These are phyloP conservation scores for Leguminivora glycinivorella DNA, from an alignment of 1,140 invertebrate genomes.

Conservation along the genomic window DNA sequence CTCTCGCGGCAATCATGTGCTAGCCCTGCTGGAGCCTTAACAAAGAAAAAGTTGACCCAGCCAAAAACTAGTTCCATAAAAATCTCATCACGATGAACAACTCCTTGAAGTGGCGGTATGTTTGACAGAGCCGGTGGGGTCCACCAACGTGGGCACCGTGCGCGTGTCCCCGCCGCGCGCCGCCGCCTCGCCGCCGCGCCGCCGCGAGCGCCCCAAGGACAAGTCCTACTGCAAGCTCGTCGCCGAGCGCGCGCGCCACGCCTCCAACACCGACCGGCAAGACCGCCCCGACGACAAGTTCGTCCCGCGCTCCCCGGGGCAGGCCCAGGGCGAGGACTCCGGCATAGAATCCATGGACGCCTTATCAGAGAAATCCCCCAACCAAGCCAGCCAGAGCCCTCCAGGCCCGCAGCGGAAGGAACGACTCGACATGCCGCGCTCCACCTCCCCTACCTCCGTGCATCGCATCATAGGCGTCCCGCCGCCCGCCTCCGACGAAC, in stretches of 20 bases:
- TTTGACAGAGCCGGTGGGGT: constrained; percentile 79
- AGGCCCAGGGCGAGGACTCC: constrained; percentile 89
- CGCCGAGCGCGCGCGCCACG: constrained; percentile 57
- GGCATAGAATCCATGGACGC: constrained; percentile 97
- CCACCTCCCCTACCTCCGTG: constrained; percentile 62
- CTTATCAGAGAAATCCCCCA: constrained; percentile 93
- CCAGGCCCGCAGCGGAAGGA: constrained; percentile 72
- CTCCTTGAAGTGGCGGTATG: constrained; percentile 35
- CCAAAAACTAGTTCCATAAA: too few relatives aligned
- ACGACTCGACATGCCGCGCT: constrained; percentile 66
- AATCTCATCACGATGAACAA: background rate
- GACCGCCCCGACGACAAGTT: constrained; percentile 61
- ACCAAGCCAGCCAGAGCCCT: constrained; percentile 85
- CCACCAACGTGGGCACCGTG: constrained; percentile 83
- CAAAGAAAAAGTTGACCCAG: too few relatives aligned
- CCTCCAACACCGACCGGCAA: constrained; percentile 74
- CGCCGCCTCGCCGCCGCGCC: constrained; percentile 58
- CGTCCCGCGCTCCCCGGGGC: constrained; percentile 74
- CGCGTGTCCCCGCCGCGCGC: constrained; percentile 55
- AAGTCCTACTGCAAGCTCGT: constrained; percentile 80
- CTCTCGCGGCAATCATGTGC: too few relatives aligned
- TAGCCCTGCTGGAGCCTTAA: too few relatives aligned
- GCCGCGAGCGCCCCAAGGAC: constrained; percentile 76
- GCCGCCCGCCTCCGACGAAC: constrained; percentile 57
- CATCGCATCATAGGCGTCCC: constrained; percentile 67